Base-by-base conservation (phyloP, 2,797 vertebrate genomes). In the Protonibea diacanthus region DNA sequence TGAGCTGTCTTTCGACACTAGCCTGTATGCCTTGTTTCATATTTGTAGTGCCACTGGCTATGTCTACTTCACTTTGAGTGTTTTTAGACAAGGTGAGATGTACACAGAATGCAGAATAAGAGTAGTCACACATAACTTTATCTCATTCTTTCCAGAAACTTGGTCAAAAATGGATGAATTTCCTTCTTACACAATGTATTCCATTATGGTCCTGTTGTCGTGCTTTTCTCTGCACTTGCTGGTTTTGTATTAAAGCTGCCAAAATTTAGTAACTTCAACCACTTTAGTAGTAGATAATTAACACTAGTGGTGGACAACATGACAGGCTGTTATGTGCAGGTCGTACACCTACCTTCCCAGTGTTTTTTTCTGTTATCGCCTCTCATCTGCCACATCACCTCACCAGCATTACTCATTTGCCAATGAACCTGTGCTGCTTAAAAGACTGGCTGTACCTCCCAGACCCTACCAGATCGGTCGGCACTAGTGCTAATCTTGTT, bases 1-100 rank as follows among this genome's bases (percentile, higher is more conserved):
- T 47, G 17, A 68, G 52, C 23, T 45, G 15, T 47, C 61, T 40
- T 47, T n/a, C 10, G 52, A 13, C 73, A 67, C 38, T 55, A 25
- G 49, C 13, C 33, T 29, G 13, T 58, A 45, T 63, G 38, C 38
- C 15, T 13, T 27, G 11, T 17, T 53, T 65, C 12, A 9, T 23
- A 59, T 42, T 63, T 38, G 8, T 38, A 60, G 8, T n/a, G 25
- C 52, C 59, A 49, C 58, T 64, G 40, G 15, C 27, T 25, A 48
- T 15, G 25, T 53, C 17, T 51, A n/a, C 40, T 60, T 38, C 0
- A 48, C 6, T 42, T 15, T 27, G 21, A 44, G 25, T 44, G n/a
- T 45, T 78, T 51, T 7, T 53, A 15, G 20, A 56, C 6, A 17
- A 52, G 18, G 4, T 44, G 6, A 25, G 12, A 29, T 23, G 3